These are phyloP conservation scores for Trematomus loennbergii DNA, from an alignment of 2,113 vertebrate species.

Conservation along the genomic window DNA sequence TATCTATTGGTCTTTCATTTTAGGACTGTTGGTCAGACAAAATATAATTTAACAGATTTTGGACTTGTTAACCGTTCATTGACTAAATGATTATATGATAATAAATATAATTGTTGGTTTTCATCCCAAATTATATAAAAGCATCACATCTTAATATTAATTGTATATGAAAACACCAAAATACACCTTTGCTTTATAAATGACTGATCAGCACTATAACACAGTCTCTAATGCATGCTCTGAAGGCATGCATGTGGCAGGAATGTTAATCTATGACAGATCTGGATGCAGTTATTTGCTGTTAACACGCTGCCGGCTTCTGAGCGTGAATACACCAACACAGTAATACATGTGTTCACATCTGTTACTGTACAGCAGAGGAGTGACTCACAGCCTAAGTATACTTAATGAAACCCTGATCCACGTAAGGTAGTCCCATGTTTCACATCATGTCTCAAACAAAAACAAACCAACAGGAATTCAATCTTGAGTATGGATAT, in stretches of 20 bases:
- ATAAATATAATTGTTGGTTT: neutral
- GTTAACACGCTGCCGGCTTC: slow-evolving; percentile 8
- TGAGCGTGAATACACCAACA: slow-evolving; percentile 21
- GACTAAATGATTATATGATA: neutral
- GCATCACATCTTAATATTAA: no score
- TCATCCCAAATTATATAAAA: neutral
- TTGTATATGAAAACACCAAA: neutral
- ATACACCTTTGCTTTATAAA: neutral
- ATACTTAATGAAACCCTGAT: neutral
- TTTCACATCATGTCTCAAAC: neutral
- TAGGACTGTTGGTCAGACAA: neutral
- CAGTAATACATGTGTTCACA: slow-evolving; percentile 1
- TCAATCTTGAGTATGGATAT: neutral
- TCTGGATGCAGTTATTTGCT: slow-evolving; percentile 23
- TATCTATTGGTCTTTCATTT: neutral
- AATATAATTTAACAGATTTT: neutral
- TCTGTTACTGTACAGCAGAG: slow-evolving; percentile 1
- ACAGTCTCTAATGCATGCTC: neutral
- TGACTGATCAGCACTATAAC: neutral
- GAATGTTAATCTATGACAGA: neutral
- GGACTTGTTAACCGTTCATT: neutral
- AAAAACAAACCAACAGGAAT: slow-evolving; percentile 14
- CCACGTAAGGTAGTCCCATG: neutral
- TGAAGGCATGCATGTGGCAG: neutral
- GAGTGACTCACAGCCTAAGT: neutral